Conservation (phyloP, 2,888 invertebrate species). For the Fragum fragum region DNA sequence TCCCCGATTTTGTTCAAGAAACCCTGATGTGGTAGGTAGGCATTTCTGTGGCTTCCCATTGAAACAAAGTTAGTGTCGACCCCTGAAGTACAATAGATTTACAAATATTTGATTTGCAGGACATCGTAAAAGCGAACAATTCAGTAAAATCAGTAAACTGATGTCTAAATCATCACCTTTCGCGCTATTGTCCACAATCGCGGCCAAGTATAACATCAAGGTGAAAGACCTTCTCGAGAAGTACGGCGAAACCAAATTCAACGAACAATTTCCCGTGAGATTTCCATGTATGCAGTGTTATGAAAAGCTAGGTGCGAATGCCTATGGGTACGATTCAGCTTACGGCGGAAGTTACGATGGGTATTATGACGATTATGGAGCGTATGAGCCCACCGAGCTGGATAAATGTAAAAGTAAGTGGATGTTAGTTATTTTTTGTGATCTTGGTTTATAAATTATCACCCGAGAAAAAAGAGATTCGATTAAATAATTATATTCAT, state of each 20-base stretch:
- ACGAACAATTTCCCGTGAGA: background rate
- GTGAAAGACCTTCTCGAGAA: background rate
- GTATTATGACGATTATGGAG: constrained; percentile 11
- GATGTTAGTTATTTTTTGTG: too few species aligned
- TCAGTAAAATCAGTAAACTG: background rate
- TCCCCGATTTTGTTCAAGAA: too few species aligned
- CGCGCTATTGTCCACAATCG: background rate
- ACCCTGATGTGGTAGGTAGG: too few species aligned
- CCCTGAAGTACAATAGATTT: too few species aligned
- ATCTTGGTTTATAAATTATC: too few species aligned
- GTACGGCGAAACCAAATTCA: background rate
- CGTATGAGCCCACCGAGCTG: background rate
- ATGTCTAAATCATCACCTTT: constrained; percentile 1
- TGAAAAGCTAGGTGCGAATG: constrained; percentile 29
- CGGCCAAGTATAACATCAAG: background rate
- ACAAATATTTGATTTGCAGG: too few species aligned
- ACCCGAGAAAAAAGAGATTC: too few species aligned
- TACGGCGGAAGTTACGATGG: background rate
- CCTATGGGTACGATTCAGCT: background rate
- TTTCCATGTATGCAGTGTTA: constrained; percentile 57
- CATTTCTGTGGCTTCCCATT: too few species aligned
- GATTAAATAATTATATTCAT: too few species aligned
- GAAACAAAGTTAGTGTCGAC: too few species aligned
- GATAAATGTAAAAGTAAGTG: constrained; percentile 37
- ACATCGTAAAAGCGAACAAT: background rate